Evolutionary conservation across 2,113 vertebrate species (phyloP).

Genomic region (Dromiciops gliroides): DNA sequence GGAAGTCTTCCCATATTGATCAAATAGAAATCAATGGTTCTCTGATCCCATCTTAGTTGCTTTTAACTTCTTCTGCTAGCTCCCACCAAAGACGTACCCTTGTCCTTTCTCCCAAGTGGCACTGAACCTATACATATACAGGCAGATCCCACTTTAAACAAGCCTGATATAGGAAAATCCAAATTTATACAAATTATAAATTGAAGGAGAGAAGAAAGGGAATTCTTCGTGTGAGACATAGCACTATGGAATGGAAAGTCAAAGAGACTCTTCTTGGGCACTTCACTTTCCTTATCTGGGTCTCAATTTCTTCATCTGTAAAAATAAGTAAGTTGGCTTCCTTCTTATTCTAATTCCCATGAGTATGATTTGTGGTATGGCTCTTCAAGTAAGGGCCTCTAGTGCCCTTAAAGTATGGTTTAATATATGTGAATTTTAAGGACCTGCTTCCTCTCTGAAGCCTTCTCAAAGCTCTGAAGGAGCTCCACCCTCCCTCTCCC

Average conservation of each 20-base stretch:
- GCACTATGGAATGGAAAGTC: not conserved
- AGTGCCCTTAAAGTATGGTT: not conserved
- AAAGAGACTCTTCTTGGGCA: not conserved
- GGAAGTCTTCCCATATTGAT: constrained; percentile 1
- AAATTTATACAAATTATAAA: constrained; percentile 34
- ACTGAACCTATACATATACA: not conserved
- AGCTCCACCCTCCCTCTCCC: not conserved
- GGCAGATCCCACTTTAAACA: not conserved
- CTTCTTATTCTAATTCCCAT: not conserved
- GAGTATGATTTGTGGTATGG: not conserved
- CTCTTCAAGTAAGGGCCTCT: not conserved
- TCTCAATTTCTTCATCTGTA: not conserved
- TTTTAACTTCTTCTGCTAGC: not conserved
- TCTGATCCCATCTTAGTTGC: no score
- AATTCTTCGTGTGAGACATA: not conserved
- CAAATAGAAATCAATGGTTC: not conserved
- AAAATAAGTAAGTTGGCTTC: not conserved
- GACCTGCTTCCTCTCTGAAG: not conserved
- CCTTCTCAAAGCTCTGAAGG: not conserved
- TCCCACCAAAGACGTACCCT: not conserved
- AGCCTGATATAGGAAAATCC: not conserved
- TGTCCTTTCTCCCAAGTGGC: not conserved
- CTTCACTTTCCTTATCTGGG: not conserved
- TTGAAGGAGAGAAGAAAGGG: not conserved
- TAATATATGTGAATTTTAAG: constrained; percentile 37